Conservation (phyloP, 2,113 vertebrate species). For the Tragelaphus imberbis region DNA sequence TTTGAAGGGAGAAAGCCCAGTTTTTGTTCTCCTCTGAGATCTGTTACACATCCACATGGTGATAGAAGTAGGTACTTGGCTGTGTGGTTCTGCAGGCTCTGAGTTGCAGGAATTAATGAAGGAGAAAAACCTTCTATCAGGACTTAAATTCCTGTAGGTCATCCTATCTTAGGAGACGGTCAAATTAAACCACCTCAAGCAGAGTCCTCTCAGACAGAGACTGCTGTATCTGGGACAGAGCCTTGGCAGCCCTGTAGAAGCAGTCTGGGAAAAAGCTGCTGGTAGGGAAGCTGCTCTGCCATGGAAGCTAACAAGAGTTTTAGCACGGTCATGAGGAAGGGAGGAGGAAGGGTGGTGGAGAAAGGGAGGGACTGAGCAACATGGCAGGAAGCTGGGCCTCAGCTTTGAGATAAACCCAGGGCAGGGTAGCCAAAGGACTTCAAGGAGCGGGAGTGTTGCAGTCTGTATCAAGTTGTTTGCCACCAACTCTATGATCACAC, state of each 20-base stretch:
- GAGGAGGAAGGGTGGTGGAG: rapidly evolving
- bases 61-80: background rate
- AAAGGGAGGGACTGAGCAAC: background rate
- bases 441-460: background rate
- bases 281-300: background rate
- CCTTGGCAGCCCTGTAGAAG: background rate
- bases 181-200: background rate
- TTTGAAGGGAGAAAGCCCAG: no score
- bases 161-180: background rate
- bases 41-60: background rate
- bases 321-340: background rate
- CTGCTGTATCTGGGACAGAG: background rate
- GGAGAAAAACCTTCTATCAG: background rate
- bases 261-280: background rate
- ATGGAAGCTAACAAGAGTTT: background rate
- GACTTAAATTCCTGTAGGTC: background rate
- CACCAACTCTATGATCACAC: background rate
- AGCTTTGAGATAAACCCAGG: background rate
- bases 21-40: background rate
- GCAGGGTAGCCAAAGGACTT: background rate
- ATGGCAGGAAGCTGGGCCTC: background rate
- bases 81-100: background rate
- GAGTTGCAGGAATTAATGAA: background rate
- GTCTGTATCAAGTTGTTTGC: background rate
- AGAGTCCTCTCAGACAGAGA: background rate